Evolutionary conservation across 2,797 vertebrate genomes (phyloP), one percentile per base, ranked within the genome.

Genomic region (Diglossa cyanea): DNA sequence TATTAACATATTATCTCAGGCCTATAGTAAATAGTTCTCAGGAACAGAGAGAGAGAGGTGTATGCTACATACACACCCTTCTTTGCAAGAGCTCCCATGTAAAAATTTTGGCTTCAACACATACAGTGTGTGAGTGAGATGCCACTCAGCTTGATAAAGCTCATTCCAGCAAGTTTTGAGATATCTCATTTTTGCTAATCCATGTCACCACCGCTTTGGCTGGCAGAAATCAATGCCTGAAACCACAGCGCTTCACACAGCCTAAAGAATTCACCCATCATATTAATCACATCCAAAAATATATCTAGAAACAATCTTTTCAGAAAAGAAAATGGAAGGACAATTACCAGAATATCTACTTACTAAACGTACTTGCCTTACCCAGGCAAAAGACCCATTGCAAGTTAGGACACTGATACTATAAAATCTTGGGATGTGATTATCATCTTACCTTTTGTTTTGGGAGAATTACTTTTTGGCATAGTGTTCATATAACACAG

Each of bases 391-490:
- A 63, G 37, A 35, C 18, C 66, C 13, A 47, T 47, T 86, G 51
- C 45, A 81, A 62, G 61, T 79, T 77, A 6, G 37, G 86, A 86
- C 77, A 54, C 21, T 58, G 65, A 58, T 50, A 86, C 42, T 19
- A 51, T 33, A 76, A 51, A 24, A 75, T 73, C 55, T 78, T 92
- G 40, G 60, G 67, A 65, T 74, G 68, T 6, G 50, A 93, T 93
- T 68, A 50, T 37, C 37, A 88, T 68, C 40, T 73, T 58, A 73
- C 42, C 20, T 75, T 72, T 51, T 78, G 48, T 88, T 93, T 76
- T 45, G 91, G 53, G 7, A 94, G 47, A 84, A 86, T 82, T 63
- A 76, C 35, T 85, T 94, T 81, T 55, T 85, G 83, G 86, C 74
- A 75, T 28, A 75, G 26, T 10, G 47, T 45, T 63, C 51, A 70